phyloP scores from a whole-genome alignment of 2,888 invertebrate genomes.

The Acrobasis repandana region DNA sequence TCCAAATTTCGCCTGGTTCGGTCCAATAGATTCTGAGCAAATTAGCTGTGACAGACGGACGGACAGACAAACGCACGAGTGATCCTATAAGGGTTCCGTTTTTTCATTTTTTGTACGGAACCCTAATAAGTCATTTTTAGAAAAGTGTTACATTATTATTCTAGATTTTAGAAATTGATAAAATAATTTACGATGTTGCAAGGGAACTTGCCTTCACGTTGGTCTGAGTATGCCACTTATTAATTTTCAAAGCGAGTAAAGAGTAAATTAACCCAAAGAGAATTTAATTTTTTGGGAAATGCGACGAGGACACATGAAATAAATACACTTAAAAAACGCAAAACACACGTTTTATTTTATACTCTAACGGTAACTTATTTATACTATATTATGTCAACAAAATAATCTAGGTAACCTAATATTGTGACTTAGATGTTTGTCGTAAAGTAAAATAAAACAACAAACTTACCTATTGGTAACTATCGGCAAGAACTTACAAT shows the following conservation, averaged over 20 bases:
- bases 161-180: too few relatives aligned
- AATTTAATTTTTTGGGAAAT: background rate
- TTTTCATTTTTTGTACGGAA: too few relatives aligned
- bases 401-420: conserved; percentile 21
- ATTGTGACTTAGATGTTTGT: conserved; percentile 5
- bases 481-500: background rate
- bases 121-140: too few relatives aligned
- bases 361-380: conserved; percentile 33
- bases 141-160: too few relatives aligned
- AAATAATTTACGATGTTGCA: too few relatives aligned
- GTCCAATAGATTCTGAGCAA: too few relatives aligned
- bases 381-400: conserved; percentile 42
- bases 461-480: background rate
- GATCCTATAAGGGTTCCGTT: too few relatives aligned
- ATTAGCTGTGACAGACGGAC: too few relatives aligned
- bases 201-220: too few relatives aligned
- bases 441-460: background rate
- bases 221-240: too few relatives aligned
- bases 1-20: too few relatives aligned
- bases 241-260: background rate
- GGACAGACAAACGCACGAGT: too few relatives aligned
- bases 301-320: conserved; percentile 7
- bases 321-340: conserved; percentile 29
- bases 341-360: conserved; percentile 44
- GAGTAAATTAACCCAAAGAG: background rate